Base-by-base conservation (phyloP, 2,888 invertebrate species). In the Ceramica pisi region DNA sequence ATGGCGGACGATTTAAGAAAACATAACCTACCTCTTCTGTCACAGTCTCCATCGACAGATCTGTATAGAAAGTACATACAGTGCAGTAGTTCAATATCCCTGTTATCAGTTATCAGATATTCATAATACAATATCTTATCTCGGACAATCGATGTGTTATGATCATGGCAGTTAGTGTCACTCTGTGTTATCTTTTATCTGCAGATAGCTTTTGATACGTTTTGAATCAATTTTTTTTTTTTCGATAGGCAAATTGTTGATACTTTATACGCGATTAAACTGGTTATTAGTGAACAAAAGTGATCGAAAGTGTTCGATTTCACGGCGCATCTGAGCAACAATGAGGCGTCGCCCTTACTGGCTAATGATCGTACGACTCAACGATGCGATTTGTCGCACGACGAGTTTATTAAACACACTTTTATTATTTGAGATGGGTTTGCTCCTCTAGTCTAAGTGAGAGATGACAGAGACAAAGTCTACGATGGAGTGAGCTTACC, bases 101-200 rank as follows among this genome's bases (percentile, higher is more conserved):
- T 35, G 2, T 26, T 67, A 72, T 51, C 59, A 44, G 12, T 65
- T 75, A 72, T 72, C 72, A 67, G 68, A 57, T 75, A 75, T 76
- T 53, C 51, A 68, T 51, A 65, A 48, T 9, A 26, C 61, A 5
- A 57, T 38, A 72, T 79, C 76, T 67, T 63, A 80, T 74, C 80
- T 0, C 0, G 23, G 19, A 5, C 80, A 63, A 72, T 72, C 51
- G 72, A 73, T 77, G 63, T 64, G 46, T 46, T 73, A 68, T 21
- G 79, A 50, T 60, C 38, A 53, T 50, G 63, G 60, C 51, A 38
- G 19, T 51, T 55, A 50, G 48, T 65, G 23, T 56, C 51, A 53
- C 50, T 72, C 26, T 51, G 9, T 50, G 12, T 44, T 72, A 72
- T 66, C 51, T 38, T 44, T 53, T 23, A 12, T 10, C 3, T 31